These are phyloP conservation scores for Pristionchus fissidentatus DNA, from an alignment of 2,888 invertebrate genomes.

Conservation along the genomic window DNA sequence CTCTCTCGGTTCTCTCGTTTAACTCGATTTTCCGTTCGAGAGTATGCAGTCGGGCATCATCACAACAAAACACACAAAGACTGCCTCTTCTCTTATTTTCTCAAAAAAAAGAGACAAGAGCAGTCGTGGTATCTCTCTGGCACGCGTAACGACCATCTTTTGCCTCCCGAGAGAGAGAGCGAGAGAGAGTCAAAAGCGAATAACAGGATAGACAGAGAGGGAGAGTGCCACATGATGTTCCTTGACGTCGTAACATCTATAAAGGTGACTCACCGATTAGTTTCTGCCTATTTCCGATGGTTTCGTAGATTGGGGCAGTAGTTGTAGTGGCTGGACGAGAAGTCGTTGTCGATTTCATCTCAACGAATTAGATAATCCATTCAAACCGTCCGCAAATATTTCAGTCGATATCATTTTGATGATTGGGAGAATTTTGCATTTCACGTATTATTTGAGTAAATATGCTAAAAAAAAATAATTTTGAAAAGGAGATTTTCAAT, in stretches of 20 bases:
- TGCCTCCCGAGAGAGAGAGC: no score
- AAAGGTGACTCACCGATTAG: conserved; percentile 56
- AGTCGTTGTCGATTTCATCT: conserved; percentile 2
- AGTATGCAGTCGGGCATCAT: background rate
- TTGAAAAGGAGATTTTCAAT: no score
- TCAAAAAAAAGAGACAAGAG: background rate
- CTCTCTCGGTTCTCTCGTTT: background rate
- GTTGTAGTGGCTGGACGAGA: conserved; percentile 22
- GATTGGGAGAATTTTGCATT: no score
- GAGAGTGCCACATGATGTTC: no score
- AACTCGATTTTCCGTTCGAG: conserved; percentile 37
- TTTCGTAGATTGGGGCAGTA: conserved; percentile 44
- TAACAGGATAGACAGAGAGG: background rate
- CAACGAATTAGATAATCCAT: background rate
- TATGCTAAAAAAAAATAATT: no score
- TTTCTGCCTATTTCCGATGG: conserved; percentile 54
- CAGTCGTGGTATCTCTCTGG: background rate
- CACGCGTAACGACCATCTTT: no score
- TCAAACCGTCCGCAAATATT: no score
- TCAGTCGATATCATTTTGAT: no score
- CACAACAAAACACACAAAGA: background rate
- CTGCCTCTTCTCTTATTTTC: background rate
- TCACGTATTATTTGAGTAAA: no score
- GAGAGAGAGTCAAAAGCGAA: no score
- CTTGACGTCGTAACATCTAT: no score